Conservation (phyloP, 2,888 invertebrate genomes). For the Pseudococcus longispinus region DNA sequence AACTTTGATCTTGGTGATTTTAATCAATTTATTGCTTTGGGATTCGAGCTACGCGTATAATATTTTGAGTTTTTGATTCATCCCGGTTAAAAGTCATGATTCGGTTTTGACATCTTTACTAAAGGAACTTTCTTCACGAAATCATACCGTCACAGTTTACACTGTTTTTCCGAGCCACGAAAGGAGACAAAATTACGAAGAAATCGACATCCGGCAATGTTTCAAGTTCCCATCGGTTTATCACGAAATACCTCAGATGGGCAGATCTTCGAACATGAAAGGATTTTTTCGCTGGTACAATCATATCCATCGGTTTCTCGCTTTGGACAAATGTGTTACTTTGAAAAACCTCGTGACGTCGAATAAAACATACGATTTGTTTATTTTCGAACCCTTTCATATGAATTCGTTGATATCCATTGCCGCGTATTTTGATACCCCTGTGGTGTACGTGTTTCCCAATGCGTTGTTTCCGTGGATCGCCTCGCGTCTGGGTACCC, state of each 20-base stretch:
- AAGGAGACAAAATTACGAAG: not conserved
- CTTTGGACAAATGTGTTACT: not conserved
- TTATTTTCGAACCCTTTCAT: conserved; percentile 54
- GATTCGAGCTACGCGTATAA: not conserved
- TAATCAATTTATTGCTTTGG: not conserved
- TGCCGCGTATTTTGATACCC: conserved; percentile 24
- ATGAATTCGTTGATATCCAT: conserved; percentile 28
- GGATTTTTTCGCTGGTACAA: not conserved
- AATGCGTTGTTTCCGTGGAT: not conserved
- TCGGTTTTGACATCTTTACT: conserved; percentile 20
- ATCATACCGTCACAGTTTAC: conserved; percentile 36
- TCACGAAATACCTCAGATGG: not conserved
- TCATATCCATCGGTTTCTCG: not conserved
- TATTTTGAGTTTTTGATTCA: conserved; percentile 59
- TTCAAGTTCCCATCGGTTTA: not conserved
- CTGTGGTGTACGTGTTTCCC: conserved; percentile 36
- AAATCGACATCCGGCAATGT: not conserved
- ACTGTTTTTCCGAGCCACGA: not conserved
- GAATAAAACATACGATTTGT: conserved; percentile 43
- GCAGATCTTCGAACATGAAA: not conserved
- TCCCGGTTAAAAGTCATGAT: conserved; percentile 58
- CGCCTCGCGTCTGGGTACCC: not conserved
- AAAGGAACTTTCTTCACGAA: not conserved
- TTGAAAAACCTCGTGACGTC: not conserved
- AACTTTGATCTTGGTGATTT: not conserved